A percentile compares a stretch with the other conserved stretches of the same genome.
Evolutionary conservation across 2,888 invertebrate species (phyloP).

Genomic region (Coenonympha arcania): DNA sequence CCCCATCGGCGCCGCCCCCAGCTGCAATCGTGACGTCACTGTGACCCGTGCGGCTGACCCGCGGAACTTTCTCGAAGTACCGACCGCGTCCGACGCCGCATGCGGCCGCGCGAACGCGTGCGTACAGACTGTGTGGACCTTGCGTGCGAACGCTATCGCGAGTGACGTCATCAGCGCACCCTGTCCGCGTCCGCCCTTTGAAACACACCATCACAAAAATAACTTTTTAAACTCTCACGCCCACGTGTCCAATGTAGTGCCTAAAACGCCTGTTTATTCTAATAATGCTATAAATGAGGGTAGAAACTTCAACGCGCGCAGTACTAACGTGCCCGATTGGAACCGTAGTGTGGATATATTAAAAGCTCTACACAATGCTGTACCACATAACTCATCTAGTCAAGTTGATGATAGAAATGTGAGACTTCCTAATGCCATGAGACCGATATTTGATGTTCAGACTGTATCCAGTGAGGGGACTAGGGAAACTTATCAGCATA

Average conservation of each 20-base stretch:
- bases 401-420: not conserved
- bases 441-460: conserved; percentile 2
- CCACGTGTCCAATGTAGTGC: conserved; percentile 4
- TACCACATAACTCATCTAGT: conserved; percentile 5
- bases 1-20: not conserved
- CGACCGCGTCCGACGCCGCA: not conserved
- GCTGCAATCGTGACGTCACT: no score
- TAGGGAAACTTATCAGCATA: not conserved
- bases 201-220: conserved; percentile 3
- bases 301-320: not conserved
- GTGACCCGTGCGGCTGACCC: not conserved
- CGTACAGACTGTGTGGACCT: conserved; percentile 1
- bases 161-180: conserved; percentile 1
- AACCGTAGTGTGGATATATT: conserved; percentile 7
- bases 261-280: not conserved
- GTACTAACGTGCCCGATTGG: conserved; percentile 5
- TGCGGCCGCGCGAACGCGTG: not conserved
- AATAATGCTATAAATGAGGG: not conserved
- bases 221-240: not conserved
- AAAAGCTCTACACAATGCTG: conserved; percentile 4
- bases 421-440: not conserved
- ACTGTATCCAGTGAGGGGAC: not conserved
- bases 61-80: not conserved
- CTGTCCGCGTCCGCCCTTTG: not conserved
- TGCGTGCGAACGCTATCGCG: not conserved